Base-by-base conservation (phyloP, 23 tunicate genomes). In the Phallusia fumigata region DNA sequence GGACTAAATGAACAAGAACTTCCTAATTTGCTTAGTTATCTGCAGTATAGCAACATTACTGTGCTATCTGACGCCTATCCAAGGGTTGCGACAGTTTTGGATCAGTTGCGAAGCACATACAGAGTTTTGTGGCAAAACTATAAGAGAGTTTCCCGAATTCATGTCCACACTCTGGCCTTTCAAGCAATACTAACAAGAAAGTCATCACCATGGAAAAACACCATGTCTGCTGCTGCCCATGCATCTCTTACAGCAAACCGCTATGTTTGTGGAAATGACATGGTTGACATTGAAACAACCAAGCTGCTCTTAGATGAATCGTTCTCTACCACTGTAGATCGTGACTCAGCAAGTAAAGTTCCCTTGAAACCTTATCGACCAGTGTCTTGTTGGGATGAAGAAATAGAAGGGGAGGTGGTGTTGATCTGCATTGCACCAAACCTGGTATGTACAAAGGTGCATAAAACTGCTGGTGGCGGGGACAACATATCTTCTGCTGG, bases 1-100 rank as follows among this genome's bases (percentile, higher is more conserved):
- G 99, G 99, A n/a, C 87, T 95, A 96, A 95, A 95, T 53, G 99
- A 95, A 53, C 99, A 95, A 50, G 99, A 95, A 75, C 77, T 95
- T 3, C 96, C 99, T 0, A 95, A 95, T 65, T 35, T 95, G 73
- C 65, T 92, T 30, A 90, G 96, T 84, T 88, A 84, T 76, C 51
- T 95, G 64, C 75, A 82, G 50, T 86, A 64, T 53, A 84, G 87
- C 5, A 95, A 95, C 80, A 83, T 88, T 19, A 88, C 93, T 19
- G 83, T 88, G 84, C 72, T 88, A 22, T 78, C 93, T 10, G 93
- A 88, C 0, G 52, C 87, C 36, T 84, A 88, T 40, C 93, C 93
- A 19, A 45, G 99, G 33, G 95, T 95, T 22, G 99, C 99, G 26
- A 65, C 92, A 22, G 99, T 95, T 33, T 77, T 95, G 31, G 99